Percentiles rank a stretch among this genome's conserved stretches.
phyloP scores from a whole-genome alignment of 2,113 vertebrate genomes.

The Orcinus orca region DNA sequence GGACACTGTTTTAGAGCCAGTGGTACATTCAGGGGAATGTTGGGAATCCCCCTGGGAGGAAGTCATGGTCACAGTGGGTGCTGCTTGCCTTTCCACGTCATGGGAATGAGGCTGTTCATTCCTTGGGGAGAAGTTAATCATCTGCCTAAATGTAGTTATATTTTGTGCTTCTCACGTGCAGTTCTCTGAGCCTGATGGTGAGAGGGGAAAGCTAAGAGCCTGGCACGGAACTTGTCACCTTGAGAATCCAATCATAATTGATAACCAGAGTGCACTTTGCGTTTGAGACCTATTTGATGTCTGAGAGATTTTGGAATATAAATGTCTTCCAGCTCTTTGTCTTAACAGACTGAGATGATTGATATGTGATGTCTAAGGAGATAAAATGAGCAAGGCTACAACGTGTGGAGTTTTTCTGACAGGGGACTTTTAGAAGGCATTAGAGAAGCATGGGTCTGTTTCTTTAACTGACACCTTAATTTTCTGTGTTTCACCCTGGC shows the following conservation, averaged over 20 bases:
- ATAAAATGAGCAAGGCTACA: constrained; percentile 35
- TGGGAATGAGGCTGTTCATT: not conserved
- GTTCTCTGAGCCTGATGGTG: not conserved
- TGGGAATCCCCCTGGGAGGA: not conserved
- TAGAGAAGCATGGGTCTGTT: constrained; percentile 37
- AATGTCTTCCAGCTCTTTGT: constrained; percentile 61
- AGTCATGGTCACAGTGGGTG: not conserved
- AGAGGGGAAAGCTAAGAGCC: not conserved
- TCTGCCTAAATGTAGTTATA: not conserved
- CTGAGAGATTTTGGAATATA: constrained; percentile 47
- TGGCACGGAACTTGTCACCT: not conserved
- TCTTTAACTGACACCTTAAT: constrained; percentile 53
- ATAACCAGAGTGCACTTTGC: constrained; percentile 7
- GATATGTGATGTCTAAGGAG: constrained; percentile 45
- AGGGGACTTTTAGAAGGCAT: constrained; percentile 55
- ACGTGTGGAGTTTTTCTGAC: not conserved
- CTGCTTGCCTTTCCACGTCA: not conserved
- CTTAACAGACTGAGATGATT: constrained; percentile 46
- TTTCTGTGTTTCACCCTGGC: constrained; percentile 51
- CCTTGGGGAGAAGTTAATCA: not conserved
- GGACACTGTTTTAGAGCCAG: not conserved
- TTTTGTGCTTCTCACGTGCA: not conserved
- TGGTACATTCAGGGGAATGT: not conserved
- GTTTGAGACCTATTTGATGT: constrained; percentile 12
- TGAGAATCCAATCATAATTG: constrained; percentile 24